Evolutionary conservation across 2,797 vertebrate genomes (phyloP).

Genomic region (Strix occidentalis): DNA sequence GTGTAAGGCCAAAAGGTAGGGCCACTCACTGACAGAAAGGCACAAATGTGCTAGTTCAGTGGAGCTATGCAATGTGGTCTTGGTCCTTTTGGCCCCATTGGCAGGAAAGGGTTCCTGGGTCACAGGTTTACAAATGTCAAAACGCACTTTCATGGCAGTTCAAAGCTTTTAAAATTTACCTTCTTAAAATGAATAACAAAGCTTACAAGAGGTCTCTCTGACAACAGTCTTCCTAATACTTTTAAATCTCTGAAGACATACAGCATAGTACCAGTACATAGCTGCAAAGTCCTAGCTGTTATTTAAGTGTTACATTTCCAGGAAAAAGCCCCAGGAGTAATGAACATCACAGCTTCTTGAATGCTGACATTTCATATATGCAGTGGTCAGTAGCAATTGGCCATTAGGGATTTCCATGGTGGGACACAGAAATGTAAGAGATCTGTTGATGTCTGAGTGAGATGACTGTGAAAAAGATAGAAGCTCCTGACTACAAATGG

Average conservation of each 20-base stretch:
- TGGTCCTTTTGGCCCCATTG: neutral
- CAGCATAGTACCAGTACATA: neutral
- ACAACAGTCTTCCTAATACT: neutral
- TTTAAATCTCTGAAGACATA: neutral
- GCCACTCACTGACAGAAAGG: neutral
- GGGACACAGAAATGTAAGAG: neutral
- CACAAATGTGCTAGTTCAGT: neutral
- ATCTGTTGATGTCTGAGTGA: neutral
- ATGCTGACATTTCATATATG: neutral
- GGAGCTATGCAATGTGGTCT: neutral
- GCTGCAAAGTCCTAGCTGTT: neutral
- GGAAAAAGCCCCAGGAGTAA: neutral
- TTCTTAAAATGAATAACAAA: neutral
- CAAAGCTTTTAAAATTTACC: neutral
- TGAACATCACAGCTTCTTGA: neutral
- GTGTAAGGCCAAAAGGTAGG: neutral
- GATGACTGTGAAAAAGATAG: neutral
- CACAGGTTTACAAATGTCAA: neutral
- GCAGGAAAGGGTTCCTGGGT: neutral
- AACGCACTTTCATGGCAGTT: neutral
- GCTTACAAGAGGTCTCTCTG: neutral
- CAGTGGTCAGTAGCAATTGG: neutral
- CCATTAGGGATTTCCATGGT: neutral
- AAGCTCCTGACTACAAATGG: neutral
- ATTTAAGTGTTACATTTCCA: neutral